phyloP scores from a whole-genome alignment of 2,113 vertebrate species.

The Phrynocephalus versicolor region DNA sequence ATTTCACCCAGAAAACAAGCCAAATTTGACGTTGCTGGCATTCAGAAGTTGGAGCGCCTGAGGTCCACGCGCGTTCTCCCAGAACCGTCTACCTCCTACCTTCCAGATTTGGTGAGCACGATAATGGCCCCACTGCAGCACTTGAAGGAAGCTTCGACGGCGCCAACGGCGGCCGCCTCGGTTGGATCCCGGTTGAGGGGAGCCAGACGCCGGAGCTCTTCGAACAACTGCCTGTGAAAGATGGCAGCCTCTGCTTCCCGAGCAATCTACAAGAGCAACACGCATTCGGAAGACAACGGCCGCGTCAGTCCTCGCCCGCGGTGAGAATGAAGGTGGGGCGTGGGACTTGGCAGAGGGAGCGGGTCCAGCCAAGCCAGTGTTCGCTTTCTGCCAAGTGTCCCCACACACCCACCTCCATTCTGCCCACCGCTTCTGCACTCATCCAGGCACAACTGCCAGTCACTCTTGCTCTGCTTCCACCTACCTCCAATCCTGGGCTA shows the following conservation, averaged over 20 bases:
- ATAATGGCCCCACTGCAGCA: constrained; percentile 96
- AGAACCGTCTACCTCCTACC: constrained; percentile 82
- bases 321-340: constrained; percentile 30
- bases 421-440: constrained; percentile 40
- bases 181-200: constrained; percentile 95
- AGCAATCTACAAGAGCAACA: constrained; percentile 88
- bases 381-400: neutral
- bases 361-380: neutral
- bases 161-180: constrained; percentile 90
- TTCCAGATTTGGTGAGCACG: constrained; percentile 95
- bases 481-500: constrained; percentile 40
- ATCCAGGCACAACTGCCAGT: constrained; percentile 65
- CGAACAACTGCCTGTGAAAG: constrained; percentile 97
- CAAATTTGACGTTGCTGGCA: neutral
- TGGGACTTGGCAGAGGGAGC: neutral
- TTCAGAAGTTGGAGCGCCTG: neutral
- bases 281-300: constrained; percentile 65
- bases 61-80: neutral
- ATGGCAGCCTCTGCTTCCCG: constrained; percentile 97
- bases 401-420: constrained; percentile 18
- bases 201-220: constrained; percentile 92
- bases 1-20: neutral
- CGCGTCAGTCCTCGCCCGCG: constrained; percentile 46
- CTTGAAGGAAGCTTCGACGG: constrained; percentile 98
- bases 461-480: constrained; percentile 67